Conservation (phyloP, 2,888 invertebrate genomes). For the Eilema caniola region DNA sequence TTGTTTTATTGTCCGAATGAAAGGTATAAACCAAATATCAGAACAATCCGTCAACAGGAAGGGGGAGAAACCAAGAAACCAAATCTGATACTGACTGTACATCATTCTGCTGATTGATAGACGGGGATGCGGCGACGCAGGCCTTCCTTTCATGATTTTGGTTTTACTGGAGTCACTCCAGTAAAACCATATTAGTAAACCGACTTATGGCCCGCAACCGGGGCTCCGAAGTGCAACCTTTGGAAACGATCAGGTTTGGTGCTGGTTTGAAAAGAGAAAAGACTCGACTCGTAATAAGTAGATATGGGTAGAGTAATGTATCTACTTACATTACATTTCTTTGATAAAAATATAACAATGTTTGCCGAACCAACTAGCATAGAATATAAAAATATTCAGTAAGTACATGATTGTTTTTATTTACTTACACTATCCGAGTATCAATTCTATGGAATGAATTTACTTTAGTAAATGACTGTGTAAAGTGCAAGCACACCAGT, state of each 20-base stretch:
- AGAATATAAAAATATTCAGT: not conserved
- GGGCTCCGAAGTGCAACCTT: not conserved
- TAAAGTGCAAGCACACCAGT: not conserved
- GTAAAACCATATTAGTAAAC: no score
- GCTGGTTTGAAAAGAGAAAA: not conserved
- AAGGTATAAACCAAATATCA: no score
- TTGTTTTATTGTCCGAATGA: no score
- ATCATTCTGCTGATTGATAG: not conserved
- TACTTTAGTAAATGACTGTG: conserved; percentile 4
- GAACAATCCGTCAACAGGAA: no score
- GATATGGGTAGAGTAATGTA: not conserved
- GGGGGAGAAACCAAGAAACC: no score
- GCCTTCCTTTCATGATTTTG: no score
- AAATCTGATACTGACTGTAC: no score
- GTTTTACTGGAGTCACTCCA: no score
- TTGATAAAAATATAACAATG: no score
- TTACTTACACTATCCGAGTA: not conserved
- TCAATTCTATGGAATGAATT: not conserved
- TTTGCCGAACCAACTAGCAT: not conserved
- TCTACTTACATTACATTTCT: no score
- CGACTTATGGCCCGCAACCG: no score
- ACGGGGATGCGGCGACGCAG: not conserved
- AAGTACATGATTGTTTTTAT: not conserved
- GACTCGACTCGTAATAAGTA: not conserved
- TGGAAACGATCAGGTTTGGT: not conserved